phyloP scores from a whole-genome alignment of 2,888 invertebrate species.

The Deilephila porcellus region DNA sequence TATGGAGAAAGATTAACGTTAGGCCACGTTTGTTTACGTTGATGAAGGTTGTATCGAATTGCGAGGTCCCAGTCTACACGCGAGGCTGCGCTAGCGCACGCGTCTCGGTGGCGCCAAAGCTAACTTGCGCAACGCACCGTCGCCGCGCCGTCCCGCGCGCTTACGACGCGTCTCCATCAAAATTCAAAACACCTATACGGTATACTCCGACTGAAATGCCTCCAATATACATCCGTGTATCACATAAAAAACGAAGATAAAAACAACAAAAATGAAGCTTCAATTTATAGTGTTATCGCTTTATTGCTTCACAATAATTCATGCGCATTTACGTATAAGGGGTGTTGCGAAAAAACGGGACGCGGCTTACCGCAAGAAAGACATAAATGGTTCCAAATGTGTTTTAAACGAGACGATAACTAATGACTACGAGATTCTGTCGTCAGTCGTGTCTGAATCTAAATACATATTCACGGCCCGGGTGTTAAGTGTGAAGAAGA shows the following conservation, averaged over 20 bases:
- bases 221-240: slow-evolving; percentile 44
- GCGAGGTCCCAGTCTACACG: slow-evolving; percentile 82
- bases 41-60: slow-evolving; percentile 82
- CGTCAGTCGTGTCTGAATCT: slow-evolving; percentile 82
- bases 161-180: slow-evolving; percentile 65
- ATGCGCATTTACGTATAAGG: slow-evolving; percentile 70
- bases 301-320: slow-evolving; percentile 66
- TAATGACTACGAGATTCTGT: slow-evolving; percentile 83
- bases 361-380: slow-evolving; percentile 74
- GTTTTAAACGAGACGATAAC: slow-evolving; percentile 83
- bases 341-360: slow-evolving; percentile 73
- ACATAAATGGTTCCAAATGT: slow-evolving; percentile 78
- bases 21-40: slow-evolving; percentile 80
- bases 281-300: slow-evolving; percentile 72
- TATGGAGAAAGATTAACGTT: slow-evolving; percentile 60
- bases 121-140: slow-evolving; percentile 74
- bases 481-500: slow-evolving; percentile 79
- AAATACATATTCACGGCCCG: slow-evolving; percentile 82
- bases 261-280: slow-evolving; percentile 73
- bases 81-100: slow-evolving; percentile 81
- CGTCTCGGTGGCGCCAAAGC: slow-evolving; percentile 81
- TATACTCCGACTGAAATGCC: slow-evolving; percentile 62
- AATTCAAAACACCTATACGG: slow-evolving; percentile 58
- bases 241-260: slow-evolving; percentile 49
- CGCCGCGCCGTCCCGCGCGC: slow-evolving; percentile 51